These are phyloP conservation scores for Fistularia commersonii DNA, from an alignment of 2,797 vertebrate genomes.

Conservation along the genomic window DNA sequence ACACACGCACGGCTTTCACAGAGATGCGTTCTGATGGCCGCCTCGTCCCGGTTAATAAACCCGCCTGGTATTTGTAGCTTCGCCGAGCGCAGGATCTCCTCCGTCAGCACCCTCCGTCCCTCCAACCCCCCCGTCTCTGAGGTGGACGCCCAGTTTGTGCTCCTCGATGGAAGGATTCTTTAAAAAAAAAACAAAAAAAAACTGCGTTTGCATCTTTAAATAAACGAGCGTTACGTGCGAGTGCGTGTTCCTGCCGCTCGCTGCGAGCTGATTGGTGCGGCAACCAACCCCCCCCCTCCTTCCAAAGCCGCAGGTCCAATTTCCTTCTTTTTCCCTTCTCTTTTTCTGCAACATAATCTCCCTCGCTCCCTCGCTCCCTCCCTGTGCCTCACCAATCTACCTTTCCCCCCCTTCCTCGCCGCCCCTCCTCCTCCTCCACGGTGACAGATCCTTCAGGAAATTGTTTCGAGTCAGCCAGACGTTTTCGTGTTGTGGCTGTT, in stretches of 20 bases:
- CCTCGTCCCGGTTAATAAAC: too few species aligned
- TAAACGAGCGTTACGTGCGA: conserved; percentile 44
- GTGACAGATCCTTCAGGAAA: conserved; percentile 74
- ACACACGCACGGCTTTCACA: too few species aligned
- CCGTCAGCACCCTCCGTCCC: too few species aligned
- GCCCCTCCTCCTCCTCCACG: conserved; percentile 47
- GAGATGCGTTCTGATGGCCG: too few species aligned
- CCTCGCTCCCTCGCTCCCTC: conserved; percentile 35
- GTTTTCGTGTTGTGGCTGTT: conserved; percentile 67
- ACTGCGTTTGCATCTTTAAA: conserved; percentile 59
- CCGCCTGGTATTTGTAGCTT: too few species aligned
- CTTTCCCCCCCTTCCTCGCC: conserved; percentile 14
- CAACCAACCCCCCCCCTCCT: conserved; percentile 23
- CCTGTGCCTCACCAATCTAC: conserved; percentile 43
- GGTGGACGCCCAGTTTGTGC: conserved; percentile 28
- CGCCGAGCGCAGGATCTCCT: too few species aligned
- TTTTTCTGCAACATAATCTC: conserved; percentile 52
- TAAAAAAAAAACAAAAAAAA: too few species aligned
- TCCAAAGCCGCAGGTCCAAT: conserved; percentile 44
- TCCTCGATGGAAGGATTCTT: conserved; percentile 32
- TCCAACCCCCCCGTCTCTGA: conserved; percentile 39
- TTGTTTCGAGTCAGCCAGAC: conserved; percentile 68
- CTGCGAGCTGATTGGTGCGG: conserved; percentile 27
- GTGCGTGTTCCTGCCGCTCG: conserved; percentile 14
- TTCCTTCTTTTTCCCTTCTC: conserved; percentile 20